phyloP scores from a whole-genome alignment of 2,888 invertebrate species.

The Drosophila kambysellisi region DNA sequence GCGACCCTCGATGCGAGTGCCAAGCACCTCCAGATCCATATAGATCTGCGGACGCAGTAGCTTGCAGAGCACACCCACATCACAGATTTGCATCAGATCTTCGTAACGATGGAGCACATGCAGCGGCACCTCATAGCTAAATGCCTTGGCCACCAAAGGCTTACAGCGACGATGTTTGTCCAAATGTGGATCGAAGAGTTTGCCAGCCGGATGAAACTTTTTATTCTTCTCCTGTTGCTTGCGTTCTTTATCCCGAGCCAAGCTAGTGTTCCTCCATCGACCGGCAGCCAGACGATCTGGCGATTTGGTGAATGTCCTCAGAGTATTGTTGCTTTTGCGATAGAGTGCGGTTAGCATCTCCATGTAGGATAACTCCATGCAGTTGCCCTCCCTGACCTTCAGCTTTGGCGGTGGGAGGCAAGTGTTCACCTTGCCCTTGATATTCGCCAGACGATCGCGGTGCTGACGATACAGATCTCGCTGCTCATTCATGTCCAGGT shows the following conservation, averaged over 20 bases:
- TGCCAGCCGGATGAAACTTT: conserved; percentile 54
- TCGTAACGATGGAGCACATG: conserved; percentile 79
- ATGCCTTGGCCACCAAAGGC: conserved; percentile 12
- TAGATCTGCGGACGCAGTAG: conserved; percentile 81
- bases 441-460: conserved; percentile 69
- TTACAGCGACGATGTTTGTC: conserved; percentile 39
- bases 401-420: conserved; percentile 57
- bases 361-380: conserved; percentile 69
- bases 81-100: conserved; percentile 58
- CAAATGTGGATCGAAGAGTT: conserved; percentile 56
- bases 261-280: conserved; percentile 55
- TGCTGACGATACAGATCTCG: conserved; percentile 71
- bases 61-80: conserved; percentile 65
- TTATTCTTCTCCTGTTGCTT: conserved; percentile 59
- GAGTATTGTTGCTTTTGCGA: conserved; percentile 57
- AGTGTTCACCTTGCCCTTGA: conserved; percentile 69
- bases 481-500: conserved; percentile 54
- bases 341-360: conserved; percentile 75
- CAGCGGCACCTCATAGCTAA: conserved; percentile 69
- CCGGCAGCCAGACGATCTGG: conserved; percentile 70
- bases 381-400: conserved; percentile 53
- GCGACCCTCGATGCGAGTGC: conserved; percentile 68
- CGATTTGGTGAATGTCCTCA: conserved; percentile 65
- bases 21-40: conserved; percentile 71
- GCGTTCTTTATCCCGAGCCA: conserved; percentile 64